These are phyloP conservation scores for Hormaphis cornu DNA, from an alignment of 1,140 invertebrate genomes.

Conservation along the genomic window DNA sequence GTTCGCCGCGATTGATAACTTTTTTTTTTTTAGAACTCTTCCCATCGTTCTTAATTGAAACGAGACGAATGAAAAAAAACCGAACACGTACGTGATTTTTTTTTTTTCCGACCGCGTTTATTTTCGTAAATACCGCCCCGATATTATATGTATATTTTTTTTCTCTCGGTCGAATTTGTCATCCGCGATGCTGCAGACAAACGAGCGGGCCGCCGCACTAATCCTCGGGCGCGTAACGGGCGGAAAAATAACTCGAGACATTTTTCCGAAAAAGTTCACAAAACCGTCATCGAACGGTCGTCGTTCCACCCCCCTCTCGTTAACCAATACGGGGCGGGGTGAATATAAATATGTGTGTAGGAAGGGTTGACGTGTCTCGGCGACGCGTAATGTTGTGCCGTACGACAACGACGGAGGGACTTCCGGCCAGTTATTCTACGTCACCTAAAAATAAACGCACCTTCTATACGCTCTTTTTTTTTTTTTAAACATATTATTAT, in stretches of 20 bases:
- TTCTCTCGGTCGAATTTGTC: neutral
- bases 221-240: neutral
- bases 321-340: too few species aligned
- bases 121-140: neutral
- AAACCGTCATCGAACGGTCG: conserved; percentile 4
- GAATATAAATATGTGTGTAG: too few species aligned
- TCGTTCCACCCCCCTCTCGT: conserved; percentile 1
- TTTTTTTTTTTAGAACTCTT: neutral
- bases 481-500: neutral
- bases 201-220: neutral
- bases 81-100: neutral
- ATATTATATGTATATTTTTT: neutral
- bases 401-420: too few species aligned
- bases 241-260: neutral
- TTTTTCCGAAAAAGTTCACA: too few species aligned
- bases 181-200: neutral
- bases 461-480: neutral
- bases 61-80: too few species aligned
- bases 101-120: neutral
- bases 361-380: too few species aligned
- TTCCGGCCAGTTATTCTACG: conserved; percentile 15
- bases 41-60: neutral
- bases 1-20: too few species aligned
- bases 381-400: neutral
- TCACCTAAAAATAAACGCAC: conserved; percentile 7